Percentiles rank a stretch among this genome's conserved stretches.
These are phyloP conservation scores for Pseudococcus jackbeardsleyi DNA, from an alignment of 2,888 invertebrate genomes.

Conservation along the genomic window DNA sequence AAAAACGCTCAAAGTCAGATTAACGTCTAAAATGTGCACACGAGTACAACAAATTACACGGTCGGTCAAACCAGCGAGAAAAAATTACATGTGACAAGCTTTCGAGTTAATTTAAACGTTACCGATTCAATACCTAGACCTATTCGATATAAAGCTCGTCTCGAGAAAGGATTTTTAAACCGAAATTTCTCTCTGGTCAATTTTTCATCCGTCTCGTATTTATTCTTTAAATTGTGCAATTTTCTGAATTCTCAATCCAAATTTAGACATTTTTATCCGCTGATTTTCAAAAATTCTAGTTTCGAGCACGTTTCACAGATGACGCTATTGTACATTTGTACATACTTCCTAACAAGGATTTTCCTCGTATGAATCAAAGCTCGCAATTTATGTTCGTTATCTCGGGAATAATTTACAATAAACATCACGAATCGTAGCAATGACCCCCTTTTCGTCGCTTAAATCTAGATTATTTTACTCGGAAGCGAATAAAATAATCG, in stretches of 20 bases:
- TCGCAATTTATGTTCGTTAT: neutral
- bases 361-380: constrained; percentile 35
- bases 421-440: neutral
- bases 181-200: neutral
- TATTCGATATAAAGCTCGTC: neutral
- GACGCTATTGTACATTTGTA: too few relatives aligned
- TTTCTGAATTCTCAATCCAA: too few relatives aligned
- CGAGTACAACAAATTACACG: neutral
- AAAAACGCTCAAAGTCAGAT: neutral
- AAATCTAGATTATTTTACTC: neutral
- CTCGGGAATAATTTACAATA: neutral
- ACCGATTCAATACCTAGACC: neutral
- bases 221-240: too few relatives aligned
- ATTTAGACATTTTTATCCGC: too few relatives aligned
- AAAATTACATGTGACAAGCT: constrained; percentile 26
- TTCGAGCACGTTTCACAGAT: too few relatives aligned
- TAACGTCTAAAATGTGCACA: neutral
- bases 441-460: neutral
- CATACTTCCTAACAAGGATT: neutral
- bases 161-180: neutral
- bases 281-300: too few relatives aligned
- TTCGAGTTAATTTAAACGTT: constrained; percentile 18
- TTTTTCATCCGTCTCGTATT: neutral
- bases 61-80: neutral
- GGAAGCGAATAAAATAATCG: neutral